phyloP scores from a whole-genome alignment of 2,888 invertebrate species.

The Xylophagus ater region DNA sequence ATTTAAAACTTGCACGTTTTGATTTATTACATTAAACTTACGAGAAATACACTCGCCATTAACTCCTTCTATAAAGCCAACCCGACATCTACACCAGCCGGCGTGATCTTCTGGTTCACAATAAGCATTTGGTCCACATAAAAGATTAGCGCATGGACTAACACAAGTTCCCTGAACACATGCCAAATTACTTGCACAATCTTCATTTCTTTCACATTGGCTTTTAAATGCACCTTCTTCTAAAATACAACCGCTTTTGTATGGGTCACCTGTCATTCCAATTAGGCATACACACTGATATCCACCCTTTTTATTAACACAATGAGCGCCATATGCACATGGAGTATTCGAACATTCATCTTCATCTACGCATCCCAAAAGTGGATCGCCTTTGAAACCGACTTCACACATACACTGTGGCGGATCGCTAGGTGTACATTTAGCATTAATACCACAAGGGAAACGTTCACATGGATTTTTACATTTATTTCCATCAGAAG shows the following conservation, averaged over 20 bases:
- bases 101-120: constrained; percentile 83
- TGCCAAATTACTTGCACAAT: constrained; percentile 70
- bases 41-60: constrained; percentile 76
- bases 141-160: constrained; percentile 66
- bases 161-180: constrained; percentile 69
- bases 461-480: constrained; percentile 88
- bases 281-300: constrained; percentile 77
- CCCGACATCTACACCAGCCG: constrained; percentile 77
- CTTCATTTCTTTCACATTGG: constrained; percentile 58
- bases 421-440: constrained; percentile 80
- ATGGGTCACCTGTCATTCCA: constrained; percentile 75
- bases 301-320: constrained; percentile 75
- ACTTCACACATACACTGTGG: constrained; percentile 80
- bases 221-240: constrained; percentile 46
- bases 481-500: constrained; percentile 71
- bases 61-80: constrained; percentile 67
- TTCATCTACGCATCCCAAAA: constrained; percentile 71
- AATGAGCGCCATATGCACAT: constrained; percentile 79
- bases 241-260: constrained; percentile 66
- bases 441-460: constrained; percentile 80
- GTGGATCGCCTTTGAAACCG: constrained; percentile 78
- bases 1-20: background rate
- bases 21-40: constrained; percentile 36
- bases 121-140: constrained; percentile 73
- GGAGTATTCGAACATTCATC: constrained; percentile 78